Evolutionary conservation across 2,797 vertebrate genomes (phyloP).

Genomic region (Spondyliosoma cantharus): DNA sequence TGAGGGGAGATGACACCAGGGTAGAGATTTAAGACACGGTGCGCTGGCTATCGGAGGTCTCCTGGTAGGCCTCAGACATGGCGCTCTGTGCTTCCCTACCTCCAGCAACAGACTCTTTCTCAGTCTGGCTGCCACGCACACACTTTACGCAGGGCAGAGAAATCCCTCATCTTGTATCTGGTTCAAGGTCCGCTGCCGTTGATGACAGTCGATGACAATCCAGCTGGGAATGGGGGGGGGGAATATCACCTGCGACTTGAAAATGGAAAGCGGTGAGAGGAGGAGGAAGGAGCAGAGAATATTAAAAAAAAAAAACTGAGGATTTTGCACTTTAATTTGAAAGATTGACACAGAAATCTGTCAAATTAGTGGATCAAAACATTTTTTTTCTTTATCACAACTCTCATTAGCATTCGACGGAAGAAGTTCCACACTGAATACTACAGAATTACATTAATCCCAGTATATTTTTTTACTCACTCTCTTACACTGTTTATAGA

Average conservation of each 20-base stretch:
- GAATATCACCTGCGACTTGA: constrained; percentile 74
- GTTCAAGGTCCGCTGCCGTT: constrained; percentile 84
- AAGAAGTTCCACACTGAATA: background rate
- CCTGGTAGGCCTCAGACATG: constrained; percentile 70
- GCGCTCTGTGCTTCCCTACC: constrained; percentile 41
- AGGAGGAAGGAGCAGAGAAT: constrained; percentile 12
- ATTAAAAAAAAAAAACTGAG: background rate
- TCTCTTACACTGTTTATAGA: background rate
- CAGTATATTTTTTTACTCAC: background rate
- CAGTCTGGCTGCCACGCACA: constrained; percentile 53
- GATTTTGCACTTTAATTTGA: constrained; percentile 41
- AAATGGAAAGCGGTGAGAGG: constrained; percentile 57
- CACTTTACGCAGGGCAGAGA: constrained; percentile 63
- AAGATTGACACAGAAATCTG: constrained; percentile 25
- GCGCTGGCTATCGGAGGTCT: constrained; percentile 72
- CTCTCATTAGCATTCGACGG: constrained; percentile 15
- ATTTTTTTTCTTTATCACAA: background rate
- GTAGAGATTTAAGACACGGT: constrained; percentile 74
- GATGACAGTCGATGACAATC: constrained; percentile 85
- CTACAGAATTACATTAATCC: constrained; percentile 10
- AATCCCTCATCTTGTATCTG: constrained; percentile 83
- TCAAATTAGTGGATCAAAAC: constrained; percentile 26
- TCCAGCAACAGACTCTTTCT: constrained; percentile 45
- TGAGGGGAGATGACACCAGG: constrained; percentile 67
- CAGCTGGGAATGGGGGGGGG: constrained; percentile 63